Base-by-base conservation (phyloP, 2,888 invertebrate species). In the Polyommatus icarus region DNA sequence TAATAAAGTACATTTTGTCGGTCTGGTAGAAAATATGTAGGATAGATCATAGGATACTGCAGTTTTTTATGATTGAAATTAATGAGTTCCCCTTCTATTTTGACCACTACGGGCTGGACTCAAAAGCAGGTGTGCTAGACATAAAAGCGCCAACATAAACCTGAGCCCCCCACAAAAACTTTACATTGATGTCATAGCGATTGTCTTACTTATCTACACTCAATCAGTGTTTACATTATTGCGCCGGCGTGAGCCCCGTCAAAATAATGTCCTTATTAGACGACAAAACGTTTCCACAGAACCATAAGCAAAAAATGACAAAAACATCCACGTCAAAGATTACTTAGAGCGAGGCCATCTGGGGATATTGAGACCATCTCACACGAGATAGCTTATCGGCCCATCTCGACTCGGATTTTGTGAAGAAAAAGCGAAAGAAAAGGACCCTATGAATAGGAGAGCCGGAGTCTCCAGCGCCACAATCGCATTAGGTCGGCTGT, bases 251-350 rank as follows among this genome's bases (percentile, higher is more conserved):
- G 90, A 89, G 91, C 84, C 88, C 90, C 90, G 92, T 93, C 94
- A 94, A 93, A 93, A 94, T 94, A 94, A 94, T 92, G 93, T 91
- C 92, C 93, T 92, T 91, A 94, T 94, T 94, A 94, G 87, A 89
- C 86, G 83, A 93, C 92, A 93, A 92, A 91, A 90, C 87, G 87
- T 88, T 90, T 92, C 88, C 92, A 91, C 91, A 91, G 92, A 90
- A 92, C 85, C 87, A 85, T 87, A 86, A 85, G 88, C 91, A 93
- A 93, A 93, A 94, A 93, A 90, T 90, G 89, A 83, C 90, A 89
- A 91, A 91, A 92, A 91, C 91, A 91, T 90, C 88, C 85, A 88
- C 88, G 85, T 84, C 86, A 87, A 86, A 92, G 92, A 93, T 92
- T 92, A 92, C 88, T 87, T 80, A 86, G 87, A 91, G 92, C 90